phyloP scores from a whole-genome alignment of 2,797 vertebrate genomes.

The Sphenodon punctatus region DNA sequence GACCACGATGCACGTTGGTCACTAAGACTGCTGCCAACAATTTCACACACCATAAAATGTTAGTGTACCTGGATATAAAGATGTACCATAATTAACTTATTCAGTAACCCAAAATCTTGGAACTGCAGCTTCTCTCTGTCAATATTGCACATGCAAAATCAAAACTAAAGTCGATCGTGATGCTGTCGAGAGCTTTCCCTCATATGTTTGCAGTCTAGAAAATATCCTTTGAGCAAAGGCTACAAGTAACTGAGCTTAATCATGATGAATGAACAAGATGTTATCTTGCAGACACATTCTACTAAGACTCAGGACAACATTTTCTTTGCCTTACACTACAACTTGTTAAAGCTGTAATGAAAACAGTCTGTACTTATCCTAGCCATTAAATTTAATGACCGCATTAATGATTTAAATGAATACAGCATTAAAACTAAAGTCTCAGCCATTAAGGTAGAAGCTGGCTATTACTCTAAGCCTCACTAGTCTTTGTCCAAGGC shows the following conservation, averaged over 20 bases:
- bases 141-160: background rate
- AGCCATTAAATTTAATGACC: background rate
- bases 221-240: conserved; percentile 5
- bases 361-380: background rate
- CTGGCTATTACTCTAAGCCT: background rate
- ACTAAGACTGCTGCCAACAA: conserved; percentile 3
- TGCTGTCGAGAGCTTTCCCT: background rate
- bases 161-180: background rate
- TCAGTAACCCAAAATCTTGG: background rate
- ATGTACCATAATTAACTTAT: background rate
- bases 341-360: background rate
- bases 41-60: background rate
- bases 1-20: background rate
- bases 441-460: background rate
- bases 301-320: background rate
- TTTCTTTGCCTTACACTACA: background rate
- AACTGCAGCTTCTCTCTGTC: background rate
- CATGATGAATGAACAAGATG: background rate
- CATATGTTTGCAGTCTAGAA: background rate
- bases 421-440: background rate
- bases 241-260: background rate
- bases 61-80: background rate
- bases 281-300: background rate
- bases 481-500: background rate
- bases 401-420: background rate